phyloP scores from a whole-genome alignment of 2,888 invertebrate species.

The Lasioglossum zephyrum region DNA sequence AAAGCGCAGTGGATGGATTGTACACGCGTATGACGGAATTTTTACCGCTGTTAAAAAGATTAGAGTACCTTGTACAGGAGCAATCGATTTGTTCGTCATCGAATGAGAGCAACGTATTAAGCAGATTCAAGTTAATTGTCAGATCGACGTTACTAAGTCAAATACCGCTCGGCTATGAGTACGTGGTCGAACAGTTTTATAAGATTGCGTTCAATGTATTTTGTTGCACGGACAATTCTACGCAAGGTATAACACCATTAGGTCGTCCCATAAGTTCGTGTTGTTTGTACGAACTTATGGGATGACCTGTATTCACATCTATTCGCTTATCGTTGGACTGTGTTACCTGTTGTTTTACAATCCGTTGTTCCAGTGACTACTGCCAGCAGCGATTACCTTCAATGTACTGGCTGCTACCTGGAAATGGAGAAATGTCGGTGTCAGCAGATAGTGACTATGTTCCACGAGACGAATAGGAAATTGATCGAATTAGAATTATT shows the following conservation, averaged over 20 bases:
- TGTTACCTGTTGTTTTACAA: not conserved
- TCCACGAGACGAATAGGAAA: conserved; percentile 91
- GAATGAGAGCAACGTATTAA: conserved; percentile 86
- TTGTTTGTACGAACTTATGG: no score
- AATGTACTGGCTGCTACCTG: conserved; percentile 91
- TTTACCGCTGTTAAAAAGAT: conserved; percentile 85
- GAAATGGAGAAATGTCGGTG: conserved; percentile 88
- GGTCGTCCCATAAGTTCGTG: no score
- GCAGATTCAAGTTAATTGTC: conserved; percentile 88
- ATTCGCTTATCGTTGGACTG: not conserved
- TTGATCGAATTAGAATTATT: conserved; percentile 91
- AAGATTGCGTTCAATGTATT: conserved; percentile 91
- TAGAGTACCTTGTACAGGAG: conserved; percentile 84
- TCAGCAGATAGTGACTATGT: conserved; percentile 88
- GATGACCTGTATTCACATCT: not conserved
- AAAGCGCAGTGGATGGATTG: conserved; percentile 88
- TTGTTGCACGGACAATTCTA: conserved; percentile 79
- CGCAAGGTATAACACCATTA: conserved; percentile 56
- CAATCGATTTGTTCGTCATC: conserved; percentile 78
- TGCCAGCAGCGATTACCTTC: conserved; percentile 86
- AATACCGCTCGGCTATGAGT: conserved; percentile 89
- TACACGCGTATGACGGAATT: conserved; percentile 87
- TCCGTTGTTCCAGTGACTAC: conserved; percentile 58
- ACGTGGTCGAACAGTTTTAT: conserved; percentile 91
- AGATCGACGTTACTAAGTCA: conserved; percentile 89